Evolutionary conservation across 2,888 invertebrate genomes (phyloP).

Genomic region (Diarsia rubi): DNA sequence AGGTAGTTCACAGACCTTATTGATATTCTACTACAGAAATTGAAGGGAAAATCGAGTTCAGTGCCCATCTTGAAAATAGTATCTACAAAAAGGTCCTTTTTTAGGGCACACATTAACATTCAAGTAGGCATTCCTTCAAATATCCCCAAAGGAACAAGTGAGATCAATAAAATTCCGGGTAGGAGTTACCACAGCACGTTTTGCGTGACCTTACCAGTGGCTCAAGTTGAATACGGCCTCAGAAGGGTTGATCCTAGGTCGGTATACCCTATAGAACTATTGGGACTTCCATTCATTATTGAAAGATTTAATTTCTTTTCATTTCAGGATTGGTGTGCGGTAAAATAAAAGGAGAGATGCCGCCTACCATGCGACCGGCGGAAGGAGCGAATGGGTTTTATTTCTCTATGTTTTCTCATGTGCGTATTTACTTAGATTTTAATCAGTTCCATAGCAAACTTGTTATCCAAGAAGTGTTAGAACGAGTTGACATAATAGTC

Average conservation of each 20-base stretch:
- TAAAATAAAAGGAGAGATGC: slow-evolving; percentile 80
- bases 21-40: slow-evolving; percentile 8
- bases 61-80: not conserved
- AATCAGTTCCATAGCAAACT: not conserved
- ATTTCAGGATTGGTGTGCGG: slow-evolving; percentile 84
- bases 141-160: slow-evolving; percentile 16
- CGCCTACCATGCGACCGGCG: slow-evolving; percentile 84
- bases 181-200: not conserved
- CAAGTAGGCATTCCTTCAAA: slow-evolving; percentile 4
- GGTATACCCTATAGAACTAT: not conserved
- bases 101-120: slow-evolving; percentile 23
- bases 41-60: not conserved
- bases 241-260: not conserved
- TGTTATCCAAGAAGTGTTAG: not conserved
- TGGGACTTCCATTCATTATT: slow-evolving; percentile 6
- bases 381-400: slow-evolving; percentile 88
- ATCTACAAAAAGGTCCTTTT: not conserved
- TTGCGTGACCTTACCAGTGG: not conserved
- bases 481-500: not conserved
- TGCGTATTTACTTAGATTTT: slow-evolving; percentile 74
- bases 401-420: slow-evolving; percentile 91
- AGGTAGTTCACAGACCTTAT: not conserved
- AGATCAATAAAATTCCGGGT: slow-evolving; percentile 10
- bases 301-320: slow-evolving; percentile 17
- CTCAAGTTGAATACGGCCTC: slow-evolving; percentile 24